Base-by-base conservation (phyloP, 2,888 invertebrate species). In the Nemotelus pantherinus region DNA sequence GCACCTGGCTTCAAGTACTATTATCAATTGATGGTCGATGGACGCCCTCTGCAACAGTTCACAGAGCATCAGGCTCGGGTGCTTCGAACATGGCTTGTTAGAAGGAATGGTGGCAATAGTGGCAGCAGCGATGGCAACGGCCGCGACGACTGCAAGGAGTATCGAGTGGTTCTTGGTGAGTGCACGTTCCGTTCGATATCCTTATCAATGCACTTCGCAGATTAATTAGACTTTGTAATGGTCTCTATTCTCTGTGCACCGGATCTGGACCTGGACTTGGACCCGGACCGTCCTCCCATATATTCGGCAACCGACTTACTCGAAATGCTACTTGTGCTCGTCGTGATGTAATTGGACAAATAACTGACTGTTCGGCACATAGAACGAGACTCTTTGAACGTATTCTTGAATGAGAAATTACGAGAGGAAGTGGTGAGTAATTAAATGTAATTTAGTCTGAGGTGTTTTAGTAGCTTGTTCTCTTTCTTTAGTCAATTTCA, bases 11-110 rank as follows among this genome's bases (percentile, higher is more conserved):
- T 96, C 83, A 91, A 92, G 53, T 97, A 96, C 85, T 91, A 92
- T 80, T 97, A 97, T 84, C 91, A 91, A 0, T 88, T 97, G 5
- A 91, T 91, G 83, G 93, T 97, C 0, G 93, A 95, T 85, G 96
- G 95, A 39, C 94, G 94, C 85, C 90, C 92, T 9, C 90, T 93
- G 82, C 90, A 93, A 81, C 94, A 94, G 83, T 97, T 96, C 83
- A 90, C 92, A 0, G 95, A 96, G 84, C 91, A 93, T 77, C 93
- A 95, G 83, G 91, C 92, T 47, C 93, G 93, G 83, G 89, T 92
- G 55, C 89, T 94, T 81, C 91, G 92, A 79, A 91, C 93, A 0
- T 97, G 97, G 97, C 87, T 93, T 3, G 83, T 82, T 53, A 85
- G 89, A 2, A 83, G 87, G 25, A 25, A 25, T 25, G 25, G 25